Base-by-base conservation (phyloP, 1,140 invertebrate species). In the Ganaspis sp. region DNA sequence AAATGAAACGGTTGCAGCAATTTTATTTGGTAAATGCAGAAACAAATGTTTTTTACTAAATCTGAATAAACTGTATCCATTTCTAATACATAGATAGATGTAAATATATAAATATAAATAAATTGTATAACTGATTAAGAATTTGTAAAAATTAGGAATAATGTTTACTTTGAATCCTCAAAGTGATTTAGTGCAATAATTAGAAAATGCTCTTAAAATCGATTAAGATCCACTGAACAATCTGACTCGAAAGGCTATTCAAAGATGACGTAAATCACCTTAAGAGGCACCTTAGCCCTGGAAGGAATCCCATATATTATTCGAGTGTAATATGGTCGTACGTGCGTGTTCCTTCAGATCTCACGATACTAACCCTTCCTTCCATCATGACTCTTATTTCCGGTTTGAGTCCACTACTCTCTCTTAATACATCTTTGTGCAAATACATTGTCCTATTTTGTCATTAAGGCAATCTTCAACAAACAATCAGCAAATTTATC, bases 211-310 rank as follows among this genome's bases (percentile, higher is more conserved):
- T 74, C 74, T 79, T 74, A 40, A 64, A 69, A 69, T 81, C 70
- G 76, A 80, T 76, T 69, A 71, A 15, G 17, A 42, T 12, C 64
- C 72, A 75, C 74, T 86, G 87, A 83, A 85, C 86, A 77, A 84
- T 84, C 73, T 88, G 84, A 89, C 86, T 86, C 81, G 85, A 64
- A 29, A 64, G 58, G 83, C 84, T 86, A 85, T 85, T 84, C 82
- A 86, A 89, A 91, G 89, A 89, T 86, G 88, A 85, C 82, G 88
- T 91, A 91, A 90, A 91, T 91, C 90, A 90, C 84, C 80, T 82
- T 87, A 88, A 84, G 83, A 84, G 87, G 85, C 84, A 85, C 82
- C 82, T 83, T 80, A 81, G 29, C 29, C 81, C 81, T 84, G 77
- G 87, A 86, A 86, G 84, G 83, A 87, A 82, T 78, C 80, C 74